These are phyloP conservation scores for Bombus breviceps DNA, from an alignment of 1,140 invertebrate genomes.

Conservation along the genomic window DNA sequence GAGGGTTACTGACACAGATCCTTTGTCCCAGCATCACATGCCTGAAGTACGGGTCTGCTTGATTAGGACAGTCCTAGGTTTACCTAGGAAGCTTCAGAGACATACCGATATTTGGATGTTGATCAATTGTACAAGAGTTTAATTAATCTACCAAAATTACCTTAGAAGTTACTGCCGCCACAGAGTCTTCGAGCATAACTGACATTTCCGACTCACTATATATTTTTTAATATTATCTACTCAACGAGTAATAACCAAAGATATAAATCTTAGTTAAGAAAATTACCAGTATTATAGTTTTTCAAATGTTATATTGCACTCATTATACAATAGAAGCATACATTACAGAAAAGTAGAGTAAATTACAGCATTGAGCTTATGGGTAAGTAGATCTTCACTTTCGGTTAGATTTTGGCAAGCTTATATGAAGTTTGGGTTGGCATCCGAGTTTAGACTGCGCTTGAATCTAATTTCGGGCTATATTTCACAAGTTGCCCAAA, in stretches of 20 bases:
- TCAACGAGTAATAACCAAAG: too few species aligned
- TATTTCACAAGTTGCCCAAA: too few species aligned
- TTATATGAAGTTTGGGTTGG: neutral
- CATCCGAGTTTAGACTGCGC: neutral
- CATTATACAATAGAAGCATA: neutral
- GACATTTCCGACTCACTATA: too few species aligned
- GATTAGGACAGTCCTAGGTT: slow-evolving; percentile 10
- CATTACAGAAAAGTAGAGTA: neutral
- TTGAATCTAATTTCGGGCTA: neutral
- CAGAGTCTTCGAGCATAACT: too few species aligned
- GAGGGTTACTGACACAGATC: neutral
- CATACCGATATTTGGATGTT: neutral
- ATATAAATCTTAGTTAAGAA: too few species aligned
- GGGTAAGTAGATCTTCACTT: neutral
- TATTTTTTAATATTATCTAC: too few species aligned
- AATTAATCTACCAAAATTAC: too few species aligned
- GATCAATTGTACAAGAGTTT: neutral
- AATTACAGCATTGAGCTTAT: neutral
- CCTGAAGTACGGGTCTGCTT: neutral
- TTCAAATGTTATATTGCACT: neutral
- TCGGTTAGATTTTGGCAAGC: neutral
- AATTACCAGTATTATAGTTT: neutral
- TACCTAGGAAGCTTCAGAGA: neutral
- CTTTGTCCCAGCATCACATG: slow-evolving; percentile 1
- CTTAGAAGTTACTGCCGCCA: too few species aligned